Evolutionary conservation across 2,888 invertebrate species (phyloP), one percentile per base, ranked within the genome.

Genomic region (Carabus problematicus): DNA sequence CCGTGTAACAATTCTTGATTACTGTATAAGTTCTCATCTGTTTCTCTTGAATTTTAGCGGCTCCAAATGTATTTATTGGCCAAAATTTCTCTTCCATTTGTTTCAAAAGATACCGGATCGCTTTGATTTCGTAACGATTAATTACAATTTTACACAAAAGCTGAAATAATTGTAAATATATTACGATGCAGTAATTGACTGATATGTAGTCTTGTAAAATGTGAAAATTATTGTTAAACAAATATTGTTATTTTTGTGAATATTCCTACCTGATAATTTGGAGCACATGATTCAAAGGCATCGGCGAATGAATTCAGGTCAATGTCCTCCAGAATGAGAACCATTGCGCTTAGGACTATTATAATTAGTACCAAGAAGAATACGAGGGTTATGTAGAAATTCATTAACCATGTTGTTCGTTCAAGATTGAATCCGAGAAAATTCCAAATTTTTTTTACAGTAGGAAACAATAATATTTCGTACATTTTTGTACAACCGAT

Each of bases 221-320:
- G 12, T 4, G 49, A 1, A 8, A 2, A n/a, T 8, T 16, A 49
- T 9, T n/a, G n/a, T n/a, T 49, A 49, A 11, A n/a, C 1, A 49
- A n/a, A 43, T n/a, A n/a, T 4, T 43, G 43, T n/a, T 43, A 49
- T 49, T 64, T n/a, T n/a, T n/a, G n/a, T n/a, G n/a, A n/a, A n/a
- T n/a, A n/a, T n/a, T n/a, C n/a, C n/a, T n/a, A 58, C 64, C 64
- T 64, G 64, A 58, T 64, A 64, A 19, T 58, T 45, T 12, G 64
- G 64, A 8, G 56, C 64, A 42, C 64, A 64, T 8, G 47, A 58
- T 56, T 64, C 64, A 64, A 64, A 64, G n/a, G 45, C 42, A 39
- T 58, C 58, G 11, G 64, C 64, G 12, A 64, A 39, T 1, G 56
- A 45, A 64, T 64, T 64, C 1, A 55, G 12, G 45, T 56, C 47